Percentiles rank a stretch among this genome's conserved stretches.
Evolutionary conservation across 2,113 vertebrate genomes (phyloP).

Genomic region (Lagopus leucura): DNA sequence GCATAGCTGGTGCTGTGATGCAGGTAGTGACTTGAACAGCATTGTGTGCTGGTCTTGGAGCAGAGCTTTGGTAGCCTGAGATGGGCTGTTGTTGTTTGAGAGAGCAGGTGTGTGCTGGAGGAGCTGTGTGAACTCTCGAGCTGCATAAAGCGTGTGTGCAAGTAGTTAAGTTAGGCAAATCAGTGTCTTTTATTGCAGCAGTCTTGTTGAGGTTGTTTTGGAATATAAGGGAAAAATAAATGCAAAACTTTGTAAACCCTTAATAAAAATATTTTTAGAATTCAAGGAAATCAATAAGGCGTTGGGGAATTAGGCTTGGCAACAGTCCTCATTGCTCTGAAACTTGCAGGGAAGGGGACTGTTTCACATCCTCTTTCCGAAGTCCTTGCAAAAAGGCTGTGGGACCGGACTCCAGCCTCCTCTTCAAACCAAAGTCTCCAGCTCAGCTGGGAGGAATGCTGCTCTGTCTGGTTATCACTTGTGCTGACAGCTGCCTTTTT

Average conservation of each 20-base stretch:
- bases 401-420: neutral
- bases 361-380: neutral
- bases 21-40: neutral
- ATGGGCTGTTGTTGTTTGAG: neutral
- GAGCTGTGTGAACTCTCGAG: neutral
- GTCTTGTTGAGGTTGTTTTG: neutral
- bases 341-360: neutral
- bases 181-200: neutral
- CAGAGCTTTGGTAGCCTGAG: neutral
- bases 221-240: neutral
- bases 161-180: neutral
- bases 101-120: neutral
- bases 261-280: slow-evolving; percentile 1
- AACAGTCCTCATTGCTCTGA: neutral
- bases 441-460: slow-evolving; percentile 24
- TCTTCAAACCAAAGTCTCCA: neutral
- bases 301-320: neutral
- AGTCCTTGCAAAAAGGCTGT: neutral
- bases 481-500: neutral
- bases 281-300: neutral
- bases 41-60: neutral
- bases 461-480: neutral
- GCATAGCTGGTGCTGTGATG: neutral
- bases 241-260: neutral
- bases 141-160: rapidly evolving